A percentile compares a stretch with the other conserved stretches of the same genome.
Conservation (phyloP, 2,113 vertebrate genomes). For the Trinectes maculatus region DNA sequence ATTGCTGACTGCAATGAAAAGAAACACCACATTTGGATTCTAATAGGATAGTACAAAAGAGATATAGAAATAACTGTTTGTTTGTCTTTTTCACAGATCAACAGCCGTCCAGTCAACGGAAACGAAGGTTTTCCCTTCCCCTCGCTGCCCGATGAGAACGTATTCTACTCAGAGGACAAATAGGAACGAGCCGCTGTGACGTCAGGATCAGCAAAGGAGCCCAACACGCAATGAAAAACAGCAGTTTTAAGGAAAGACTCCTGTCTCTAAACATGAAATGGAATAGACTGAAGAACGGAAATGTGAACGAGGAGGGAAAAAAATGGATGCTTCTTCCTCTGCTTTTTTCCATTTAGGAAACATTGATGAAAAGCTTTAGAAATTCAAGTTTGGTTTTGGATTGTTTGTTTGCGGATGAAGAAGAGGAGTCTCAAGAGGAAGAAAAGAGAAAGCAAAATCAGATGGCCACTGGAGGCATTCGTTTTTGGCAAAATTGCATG, state of each 20-base stretch:
- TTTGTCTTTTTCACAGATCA: slow-evolving; percentile 59
- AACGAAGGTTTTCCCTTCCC: slow-evolving; percentile 55
- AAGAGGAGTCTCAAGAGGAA: background rate
- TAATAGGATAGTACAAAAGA: no score
- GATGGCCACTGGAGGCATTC: no score
- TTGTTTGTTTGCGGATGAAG: background rate
- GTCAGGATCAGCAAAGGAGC: slow-evolving; percentile 14
- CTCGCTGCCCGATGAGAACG: slow-evolving; percentile 54
- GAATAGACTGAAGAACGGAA: slow-evolving; percentile 47
- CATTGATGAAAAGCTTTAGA: background rate
- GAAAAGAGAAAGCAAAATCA: background rate
- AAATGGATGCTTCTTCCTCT: background rate
- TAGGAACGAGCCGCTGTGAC: slow-evolving; percentile 52
- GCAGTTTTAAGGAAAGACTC: slow-evolving; percentile 16
- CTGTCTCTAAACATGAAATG: slow-evolving; percentile 17
- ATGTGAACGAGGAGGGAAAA: background rate
- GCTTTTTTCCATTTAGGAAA: background rate
- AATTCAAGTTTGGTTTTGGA: background rate
- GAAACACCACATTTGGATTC: background rate
- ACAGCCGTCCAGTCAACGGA: slow-evolving; percentile 52
- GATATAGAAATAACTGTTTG: no score
- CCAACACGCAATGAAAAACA: slow-evolving; percentile 18
- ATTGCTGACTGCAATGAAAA: background rate
- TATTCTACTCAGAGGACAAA: slow-evolving; percentile 71
- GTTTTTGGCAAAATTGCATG: background rate